phyloP scores from a whole-genome alignment of 2,113 vertebrate species.

The Callocephalon fimbriatum region DNA sequence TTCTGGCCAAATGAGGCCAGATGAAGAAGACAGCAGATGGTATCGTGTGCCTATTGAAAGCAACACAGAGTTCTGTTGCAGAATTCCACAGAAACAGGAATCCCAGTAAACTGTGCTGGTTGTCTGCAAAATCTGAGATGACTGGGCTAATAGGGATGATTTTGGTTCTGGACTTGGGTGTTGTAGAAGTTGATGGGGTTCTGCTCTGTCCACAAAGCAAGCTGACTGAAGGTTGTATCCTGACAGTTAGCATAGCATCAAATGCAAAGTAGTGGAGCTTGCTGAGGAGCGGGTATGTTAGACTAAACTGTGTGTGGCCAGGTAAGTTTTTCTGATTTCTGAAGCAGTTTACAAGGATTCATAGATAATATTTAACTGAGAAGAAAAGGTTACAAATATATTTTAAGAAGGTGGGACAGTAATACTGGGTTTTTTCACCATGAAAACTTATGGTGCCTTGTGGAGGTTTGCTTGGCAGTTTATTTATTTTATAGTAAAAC shows the following conservation, averaged over 20 bases:
- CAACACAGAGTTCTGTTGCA: not conserved
- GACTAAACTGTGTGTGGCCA: not conserved
- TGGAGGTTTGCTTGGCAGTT: not conserved
- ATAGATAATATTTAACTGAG: not conserved
- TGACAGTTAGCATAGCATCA: rapidly evolving
- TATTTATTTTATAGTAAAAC: not conserved
- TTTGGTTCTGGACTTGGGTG: not conserved
- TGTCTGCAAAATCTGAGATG: not conserved
- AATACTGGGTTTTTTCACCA: rapidly evolving
- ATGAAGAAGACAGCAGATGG: not conserved
- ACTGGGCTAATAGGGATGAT: not conserved
- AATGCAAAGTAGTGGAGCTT: not conserved
- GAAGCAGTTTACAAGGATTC: not conserved
- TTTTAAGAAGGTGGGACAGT: not conserved
- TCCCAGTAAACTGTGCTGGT: not conserved
- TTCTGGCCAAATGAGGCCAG: not conserved
- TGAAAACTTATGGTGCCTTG: not conserved
- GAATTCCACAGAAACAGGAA: not conserved
- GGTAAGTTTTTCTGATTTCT: not conserved
- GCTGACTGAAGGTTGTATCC: not conserved
- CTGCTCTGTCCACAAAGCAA: not conserved
- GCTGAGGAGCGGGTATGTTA: not conserved
- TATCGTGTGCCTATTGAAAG: not conserved
- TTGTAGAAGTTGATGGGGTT: not conserved
- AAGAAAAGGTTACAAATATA: not conserved